A percentile compares a stretch with the other conserved stretches of the same genome.
phyloP scores from a whole-genome alignment of 1,140 invertebrate genomes.

The Augochlora pura region DNA sequence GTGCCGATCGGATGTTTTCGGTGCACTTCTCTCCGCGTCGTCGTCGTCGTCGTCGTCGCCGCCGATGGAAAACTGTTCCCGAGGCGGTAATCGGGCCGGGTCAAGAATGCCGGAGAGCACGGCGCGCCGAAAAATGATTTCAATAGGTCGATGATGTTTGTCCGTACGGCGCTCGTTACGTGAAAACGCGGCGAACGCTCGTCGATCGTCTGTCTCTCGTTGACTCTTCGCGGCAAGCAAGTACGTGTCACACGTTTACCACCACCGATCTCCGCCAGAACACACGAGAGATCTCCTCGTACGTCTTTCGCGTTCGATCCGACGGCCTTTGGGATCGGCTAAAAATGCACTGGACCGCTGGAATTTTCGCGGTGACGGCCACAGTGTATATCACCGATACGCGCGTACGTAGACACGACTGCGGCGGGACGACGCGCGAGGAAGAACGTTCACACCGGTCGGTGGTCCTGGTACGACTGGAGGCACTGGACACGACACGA shows the following conservation, averaged over 20 bases:
- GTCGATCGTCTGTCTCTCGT: background rate
- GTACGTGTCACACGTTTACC: slow-evolving; percentile 38
- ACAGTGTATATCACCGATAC: slow-evolving; percentile 41
- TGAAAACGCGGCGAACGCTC: background rate
- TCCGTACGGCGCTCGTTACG: background rate
- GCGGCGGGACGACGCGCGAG: slow-evolving; percentile 15
- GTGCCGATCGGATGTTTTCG: slow-evolving; percentile 35
- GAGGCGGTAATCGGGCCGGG: slow-evolving; percentile 22
- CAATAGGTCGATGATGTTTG: background rate
- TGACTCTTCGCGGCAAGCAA: background rate
- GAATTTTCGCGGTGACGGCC: background rate
- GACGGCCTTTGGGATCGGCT: background rate
- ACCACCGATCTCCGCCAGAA: background rate
- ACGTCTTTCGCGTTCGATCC: background rate
- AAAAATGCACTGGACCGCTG: background rate
- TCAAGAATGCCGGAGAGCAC: slow-evolving; percentile 1
- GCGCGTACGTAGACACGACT: slow-evolving; percentile 42
- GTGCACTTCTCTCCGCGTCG: slow-evolving; percentile 34
- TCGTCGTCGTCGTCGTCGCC: slow-evolving; percentile 27
- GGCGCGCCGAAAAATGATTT: background rate
- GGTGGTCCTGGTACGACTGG: slow-evolving; percentile 58
- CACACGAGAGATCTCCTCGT: slow-evolving; percentile 1
- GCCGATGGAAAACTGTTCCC: slow-evolving; percentile 34
- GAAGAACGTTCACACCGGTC: slow-evolving; percentile 31
- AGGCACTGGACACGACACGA: slow-evolving; percentile 7